These are phyloP conservation scores for Corythornis madagascariensis DNA, from an alignment of 2,113 vertebrate species.

Conservation along the genomic window DNA sequence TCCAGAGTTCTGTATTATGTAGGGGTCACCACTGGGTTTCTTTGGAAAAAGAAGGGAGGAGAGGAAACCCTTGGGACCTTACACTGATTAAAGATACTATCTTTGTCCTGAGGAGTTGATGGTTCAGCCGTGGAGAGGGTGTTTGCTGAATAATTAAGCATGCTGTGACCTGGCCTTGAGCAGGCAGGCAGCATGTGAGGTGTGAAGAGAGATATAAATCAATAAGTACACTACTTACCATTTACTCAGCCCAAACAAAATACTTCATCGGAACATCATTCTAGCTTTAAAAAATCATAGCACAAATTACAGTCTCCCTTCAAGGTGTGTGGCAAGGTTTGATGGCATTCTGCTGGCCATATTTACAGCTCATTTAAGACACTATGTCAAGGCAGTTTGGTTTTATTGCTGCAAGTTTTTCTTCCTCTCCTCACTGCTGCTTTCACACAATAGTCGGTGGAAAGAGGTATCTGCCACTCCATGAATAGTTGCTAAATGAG, in stretches of 20 bases:
- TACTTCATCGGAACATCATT: neutral
- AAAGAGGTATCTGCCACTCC: neutral
- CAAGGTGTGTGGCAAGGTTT: neutral
- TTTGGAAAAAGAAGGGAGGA: neutral
- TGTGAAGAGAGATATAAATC: slow-evolving; percentile 42
- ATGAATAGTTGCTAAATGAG: neutral
- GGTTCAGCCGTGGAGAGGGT: neutral
- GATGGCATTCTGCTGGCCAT: neutral
- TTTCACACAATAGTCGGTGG: neutral
- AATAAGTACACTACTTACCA: slow-evolving; percentile 24
- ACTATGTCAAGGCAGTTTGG: neutral
- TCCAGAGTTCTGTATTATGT: neutral
- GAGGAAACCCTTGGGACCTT: neutral
- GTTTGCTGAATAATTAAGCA: neutral
- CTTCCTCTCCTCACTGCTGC: neutral
- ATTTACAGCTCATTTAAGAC: neutral
- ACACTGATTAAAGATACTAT: neutral
- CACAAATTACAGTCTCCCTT: neutral
- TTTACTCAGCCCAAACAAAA: slow-evolving; percentile 48
- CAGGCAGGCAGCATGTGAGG: neutral
- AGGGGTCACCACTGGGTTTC: accelerated
- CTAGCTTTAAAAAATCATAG: neutral
- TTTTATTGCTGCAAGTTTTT: neutral
- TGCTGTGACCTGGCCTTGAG: slow-evolving; percentile 10
- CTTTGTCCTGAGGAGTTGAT: neutral